Evolutionary conservation across 2,888 invertebrate species (phyloP).

Genomic region (Nasonovia ribisnigri): DNA sequence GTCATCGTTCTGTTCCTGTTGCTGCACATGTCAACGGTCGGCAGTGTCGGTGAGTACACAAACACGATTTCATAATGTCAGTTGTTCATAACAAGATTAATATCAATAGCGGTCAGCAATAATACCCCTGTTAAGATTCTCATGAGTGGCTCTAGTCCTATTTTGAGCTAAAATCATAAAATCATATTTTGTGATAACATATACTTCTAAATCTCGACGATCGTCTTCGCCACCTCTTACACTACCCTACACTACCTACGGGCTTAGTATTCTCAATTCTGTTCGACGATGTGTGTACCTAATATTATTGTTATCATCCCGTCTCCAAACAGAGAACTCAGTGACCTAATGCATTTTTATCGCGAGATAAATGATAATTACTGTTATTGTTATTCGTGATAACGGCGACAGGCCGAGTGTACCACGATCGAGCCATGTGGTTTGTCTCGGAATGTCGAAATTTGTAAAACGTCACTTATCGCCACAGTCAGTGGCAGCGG

Average conservation of each 20-base stretch:
- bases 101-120: neutral
- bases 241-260: neutral
- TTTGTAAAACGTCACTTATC: neutral
- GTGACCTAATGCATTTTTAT: neutral
- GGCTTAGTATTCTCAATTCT: no score
- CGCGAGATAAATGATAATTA: constrained; percentile 15
- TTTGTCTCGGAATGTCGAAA: constrained; percentile 1
- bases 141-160: neutral
- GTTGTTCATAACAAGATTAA: neutral
- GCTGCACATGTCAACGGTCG: constrained; percentile 4
- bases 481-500: neutral
- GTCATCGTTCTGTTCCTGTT: constrained; percentile 21
- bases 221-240: neutral
- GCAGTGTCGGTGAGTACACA: constrained; percentile 39
- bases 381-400: constrained; percentile 28
- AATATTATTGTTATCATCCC: neutral
- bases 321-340: neutral
- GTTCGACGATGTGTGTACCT: neutral
- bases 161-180: neutral
- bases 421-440: neutral
- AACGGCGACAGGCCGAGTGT: neutral
- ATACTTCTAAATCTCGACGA: neutral
- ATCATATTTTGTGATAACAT: neutral
- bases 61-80: neutral
- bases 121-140: neutral